These are phyloP conservation scores for Pristionchus maxplancki DNA, from an alignment of 2,888 invertebrate genomes.

Conservation along the genomic window DNA sequence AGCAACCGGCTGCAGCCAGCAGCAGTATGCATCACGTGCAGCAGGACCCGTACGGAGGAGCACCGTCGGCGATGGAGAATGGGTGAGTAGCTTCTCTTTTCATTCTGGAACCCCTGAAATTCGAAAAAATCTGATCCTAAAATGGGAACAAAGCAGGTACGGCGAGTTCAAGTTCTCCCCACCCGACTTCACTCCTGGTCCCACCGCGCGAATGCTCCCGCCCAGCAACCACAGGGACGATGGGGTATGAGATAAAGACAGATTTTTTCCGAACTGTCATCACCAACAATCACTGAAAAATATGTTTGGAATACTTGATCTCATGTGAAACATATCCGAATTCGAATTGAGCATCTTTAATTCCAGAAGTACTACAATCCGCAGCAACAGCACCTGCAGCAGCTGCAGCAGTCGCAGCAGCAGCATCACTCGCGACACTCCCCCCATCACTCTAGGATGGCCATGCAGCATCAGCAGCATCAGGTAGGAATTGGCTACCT, in stretches of 20 bases:
- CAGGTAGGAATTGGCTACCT: not conserved
- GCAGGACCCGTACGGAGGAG: not conserved
- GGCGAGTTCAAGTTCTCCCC: slow-evolving; percentile 50
- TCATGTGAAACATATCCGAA: not conserved
- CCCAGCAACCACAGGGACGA: not conserved
- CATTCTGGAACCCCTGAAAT: not conserved
- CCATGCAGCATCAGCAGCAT: slow-evolving; percentile 11
- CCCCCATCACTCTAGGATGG: not conserved
- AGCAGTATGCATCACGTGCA: slow-evolving; percentile 14
- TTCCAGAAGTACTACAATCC: slow-evolving; percentile 24
- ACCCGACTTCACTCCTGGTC: not conserved
- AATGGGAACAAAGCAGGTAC: too few species aligned
- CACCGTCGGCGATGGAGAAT: slow-evolving; percentile 1
- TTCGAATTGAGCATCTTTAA: too few species aligned
- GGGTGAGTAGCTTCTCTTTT: not conserved
- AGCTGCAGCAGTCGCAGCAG: not conserved
- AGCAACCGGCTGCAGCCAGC: not conserved
- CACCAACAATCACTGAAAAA: not conserved
- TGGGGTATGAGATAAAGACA: not conserved
- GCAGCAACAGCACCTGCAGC: not conserved
- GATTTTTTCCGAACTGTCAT: not conserved
- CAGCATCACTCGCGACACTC: not conserved
- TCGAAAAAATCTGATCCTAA: not conserved
- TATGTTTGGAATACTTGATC: not conserved
- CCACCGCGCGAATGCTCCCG: not conserved